phyloP scores from a whole-genome alignment of 2,888 invertebrate genomes.

The Cataglyphis cursor region DNA sequence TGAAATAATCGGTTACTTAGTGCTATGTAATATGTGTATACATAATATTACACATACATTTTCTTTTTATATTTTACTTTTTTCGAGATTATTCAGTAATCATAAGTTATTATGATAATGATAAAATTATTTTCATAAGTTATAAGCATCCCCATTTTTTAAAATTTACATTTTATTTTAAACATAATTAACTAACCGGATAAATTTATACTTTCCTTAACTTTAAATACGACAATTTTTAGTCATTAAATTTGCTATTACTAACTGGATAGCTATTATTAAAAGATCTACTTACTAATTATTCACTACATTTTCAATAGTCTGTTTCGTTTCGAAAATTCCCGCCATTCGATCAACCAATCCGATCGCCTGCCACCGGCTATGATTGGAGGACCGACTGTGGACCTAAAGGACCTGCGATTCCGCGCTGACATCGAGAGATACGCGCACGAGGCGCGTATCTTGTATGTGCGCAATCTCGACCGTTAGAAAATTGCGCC shows the following conservation, averaged over 20 bases:
- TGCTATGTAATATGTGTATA: too few relatives aligned
- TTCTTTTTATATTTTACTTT: neutral
- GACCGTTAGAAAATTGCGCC: slow-evolving; percentile 79
- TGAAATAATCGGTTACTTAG: neutral
- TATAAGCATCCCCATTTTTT: neutral
- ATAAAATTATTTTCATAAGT: neutral
- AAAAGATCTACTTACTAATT: neutral
- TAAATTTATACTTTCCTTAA: neutral
- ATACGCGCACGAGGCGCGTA: neutral
- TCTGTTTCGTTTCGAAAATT: neutral
- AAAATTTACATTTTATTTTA: neutral
- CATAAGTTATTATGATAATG: neutral
- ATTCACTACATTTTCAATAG: neutral
- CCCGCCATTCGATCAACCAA: slow-evolving; percentile 1
- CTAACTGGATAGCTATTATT: neutral
- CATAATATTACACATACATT: neutral
- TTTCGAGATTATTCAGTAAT: neutral
- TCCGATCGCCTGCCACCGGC: neutral
- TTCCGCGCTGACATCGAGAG: neutral
- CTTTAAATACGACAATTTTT: neutral
- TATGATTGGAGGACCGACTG: neutral
- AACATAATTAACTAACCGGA: neutral
- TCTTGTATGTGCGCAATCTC: slow-evolving; percentile 65
- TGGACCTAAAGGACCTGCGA: neutral
- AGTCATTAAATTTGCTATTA: neutral